Conservation (phyloP, 1,140 invertebrate species). For the Zaprionus inermis region DNA sequence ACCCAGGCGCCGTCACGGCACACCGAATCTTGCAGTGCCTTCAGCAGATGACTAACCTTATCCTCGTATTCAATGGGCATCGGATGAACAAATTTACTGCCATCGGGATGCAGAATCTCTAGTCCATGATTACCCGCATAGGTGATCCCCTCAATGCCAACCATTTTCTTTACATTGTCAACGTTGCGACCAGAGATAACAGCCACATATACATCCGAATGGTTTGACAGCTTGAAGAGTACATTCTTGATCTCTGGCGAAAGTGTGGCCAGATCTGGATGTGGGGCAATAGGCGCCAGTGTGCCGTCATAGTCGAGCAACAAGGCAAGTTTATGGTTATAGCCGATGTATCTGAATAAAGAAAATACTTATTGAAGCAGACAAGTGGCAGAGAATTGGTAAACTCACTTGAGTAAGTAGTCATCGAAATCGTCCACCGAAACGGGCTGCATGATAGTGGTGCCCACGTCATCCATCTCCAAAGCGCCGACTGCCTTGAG, state of each 20-base stretch:
- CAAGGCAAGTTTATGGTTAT: slow-evolving; percentile 92
- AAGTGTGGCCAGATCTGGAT: slow-evolving; percentile 93
- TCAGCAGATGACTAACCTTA: slow-evolving; percentile 91
- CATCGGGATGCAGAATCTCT: slow-evolving; percentile 95
- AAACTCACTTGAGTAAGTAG: slow-evolving; percentile 90
- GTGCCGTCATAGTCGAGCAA: slow-evolving; percentile 96
- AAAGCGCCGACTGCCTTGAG: slow-evolving; percentile 93
- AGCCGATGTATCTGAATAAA: slow-evolving; percentile 91
- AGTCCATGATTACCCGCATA: slow-evolving; percentile 96
- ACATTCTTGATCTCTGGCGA: slow-evolving; percentile 94
- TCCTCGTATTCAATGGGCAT: slow-evolving; percentile 94
- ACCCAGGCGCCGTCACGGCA: slow-evolving; percentile 95
- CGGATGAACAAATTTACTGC: slow-evolving; percentile 95
- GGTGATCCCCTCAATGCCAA: slow-evolving; percentile 94
- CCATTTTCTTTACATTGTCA: slow-evolving; percentile 95
- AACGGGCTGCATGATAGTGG: slow-evolving; percentile 92
- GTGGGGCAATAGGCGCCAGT: slow-evolving; percentile 93
- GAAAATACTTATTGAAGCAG: neutral
- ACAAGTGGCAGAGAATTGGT: neutral
- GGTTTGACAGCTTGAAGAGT: slow-evolving; percentile 92
- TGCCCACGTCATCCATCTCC: slow-evolving; percentile 92
- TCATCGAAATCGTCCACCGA: slow-evolving; percentile 95
- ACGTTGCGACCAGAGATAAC: slow-evolving; percentile 94
- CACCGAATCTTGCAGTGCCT: slow-evolving; percentile 92
- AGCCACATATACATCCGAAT: slow-evolving; percentile 94